phyloP scores from a whole-genome alignment of 2,888 invertebrate genomes.

The Drosophila recens region DNA sequence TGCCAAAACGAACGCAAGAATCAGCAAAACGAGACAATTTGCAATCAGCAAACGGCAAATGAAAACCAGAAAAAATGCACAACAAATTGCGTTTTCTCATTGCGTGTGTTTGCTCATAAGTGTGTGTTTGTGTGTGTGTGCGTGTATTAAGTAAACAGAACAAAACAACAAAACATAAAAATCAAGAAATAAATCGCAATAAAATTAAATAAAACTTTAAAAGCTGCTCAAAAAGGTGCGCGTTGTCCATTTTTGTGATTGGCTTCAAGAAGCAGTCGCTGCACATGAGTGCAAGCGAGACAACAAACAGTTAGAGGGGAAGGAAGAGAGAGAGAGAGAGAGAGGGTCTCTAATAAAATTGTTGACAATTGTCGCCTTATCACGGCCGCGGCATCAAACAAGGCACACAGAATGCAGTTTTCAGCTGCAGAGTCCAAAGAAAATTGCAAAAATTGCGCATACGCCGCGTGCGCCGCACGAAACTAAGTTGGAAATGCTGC shows the following conservation, averaged over 20 bases:
- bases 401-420: constrained; percentile 71
- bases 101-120: constrained; percentile 52
- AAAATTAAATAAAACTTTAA: constrained; percentile 71
- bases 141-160: constrained; percentile 58
- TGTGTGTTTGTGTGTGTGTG: constrained; percentile 16
- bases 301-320: neutral
- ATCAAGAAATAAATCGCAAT: constrained; percentile 54
- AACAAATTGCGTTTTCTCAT: constrained; percentile 77
- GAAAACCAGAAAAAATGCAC: constrained; percentile 73
- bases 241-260: constrained; percentile 77
- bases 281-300: neutral
- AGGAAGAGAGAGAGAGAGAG: constrained; percentile 1
- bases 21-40: constrained; percentile 73
- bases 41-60: constrained; percentile 76
- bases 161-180: constrained; percentile 48
- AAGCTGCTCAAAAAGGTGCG: constrained; percentile 72
- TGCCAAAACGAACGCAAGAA: constrained; percentile 67
- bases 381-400: constrained; percentile 74
- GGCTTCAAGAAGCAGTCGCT: constrained; percentile 58
- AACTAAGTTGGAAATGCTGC: constrained; percentile 45
- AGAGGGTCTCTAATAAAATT: constrained; percentile 71
- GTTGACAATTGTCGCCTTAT: constrained; percentile 80
- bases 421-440: constrained; percentile 44
- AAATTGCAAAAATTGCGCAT: constrained; percentile 60
- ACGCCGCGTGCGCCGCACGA: constrained; percentile 64